Base-by-base conservation (phyloP, 2,797 vertebrate species). In the Channallabes apus region DNA sequence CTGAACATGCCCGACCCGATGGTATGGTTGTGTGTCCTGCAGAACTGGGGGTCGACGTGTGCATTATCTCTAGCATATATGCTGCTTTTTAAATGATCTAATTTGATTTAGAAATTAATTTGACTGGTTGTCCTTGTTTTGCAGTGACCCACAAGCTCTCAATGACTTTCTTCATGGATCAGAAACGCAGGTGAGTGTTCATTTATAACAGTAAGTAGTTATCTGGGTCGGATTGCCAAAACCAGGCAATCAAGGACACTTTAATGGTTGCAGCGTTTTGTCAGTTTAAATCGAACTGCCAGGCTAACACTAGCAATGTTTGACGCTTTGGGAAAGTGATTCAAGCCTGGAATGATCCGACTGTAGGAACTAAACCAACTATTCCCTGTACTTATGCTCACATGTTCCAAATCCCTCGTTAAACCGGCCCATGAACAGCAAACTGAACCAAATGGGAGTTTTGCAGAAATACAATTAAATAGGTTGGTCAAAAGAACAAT, bases 111-210 rank as follows among this genome's bases (percentile, higher is more conserved):
- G 24, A 51, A 73, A 51, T 54, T 6, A 78, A 22, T 24, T 88
- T 20, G 11, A 92, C 65, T 85, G 56, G 58, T 1, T 9, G 58
- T 88, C 18, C 82, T 87, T 90, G 32, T 90, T 83, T 79, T 90
- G 9, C 95, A 98, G 97, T 92, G 97, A 99, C 93, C 97, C 98
- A 90, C 96, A 99, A 95, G 97, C 97, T 94, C 94, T 99, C 90
- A 99, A 99, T 83, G 97, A 98, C 93, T 99, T 99, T 93, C 94
- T 99, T 90, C 98, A 99, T 97, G 97, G 98, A 97, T 98, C 97
- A 90, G 97, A 99, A 93, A 98, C 95, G 92, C 95, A 95, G 93
- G 96, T 96, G 90, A 95, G 95, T 95, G 92, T 73, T 56, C 29
- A 51, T 59, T 27, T 29, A 20, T 58, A 72, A 20, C 51, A 17